phyloP scores from a whole-genome alignment of 2,888 invertebrate genomes.

The Caenorhabditis japonica region DNA sequence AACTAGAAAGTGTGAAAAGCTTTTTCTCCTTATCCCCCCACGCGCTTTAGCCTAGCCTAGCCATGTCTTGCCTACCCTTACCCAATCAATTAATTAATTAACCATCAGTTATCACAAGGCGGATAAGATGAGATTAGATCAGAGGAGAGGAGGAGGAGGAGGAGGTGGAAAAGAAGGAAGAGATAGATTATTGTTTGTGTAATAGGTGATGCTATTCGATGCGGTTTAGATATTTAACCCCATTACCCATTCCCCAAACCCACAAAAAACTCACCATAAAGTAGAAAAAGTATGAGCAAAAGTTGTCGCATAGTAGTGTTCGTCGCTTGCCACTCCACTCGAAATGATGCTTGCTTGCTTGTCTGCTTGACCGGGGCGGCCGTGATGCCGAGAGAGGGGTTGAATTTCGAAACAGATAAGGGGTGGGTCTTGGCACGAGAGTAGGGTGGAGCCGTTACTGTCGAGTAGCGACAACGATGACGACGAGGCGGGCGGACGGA shows the following conservation, averaged over 20 bases:
- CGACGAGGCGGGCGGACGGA: conserved; percentile 3
- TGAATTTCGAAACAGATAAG: conserved; percentile 21
- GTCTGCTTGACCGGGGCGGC: conserved; percentile 9
- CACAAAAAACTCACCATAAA: too few species aligned
- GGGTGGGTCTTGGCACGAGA: conserved; percentile 18
- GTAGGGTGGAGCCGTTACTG: conserved; percentile 31
- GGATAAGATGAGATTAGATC: conserved; percentile 8
- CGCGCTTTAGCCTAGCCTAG: too few species aligned
- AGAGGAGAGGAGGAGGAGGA: conserved; percentile 10
- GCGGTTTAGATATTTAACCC: too few species aligned
- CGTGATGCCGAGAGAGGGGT: conserved; percentile 11
- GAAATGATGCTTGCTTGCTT: too few species aligned
- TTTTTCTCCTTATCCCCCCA: conserved; percentile 1
- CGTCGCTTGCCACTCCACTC: conserved; percentile 8
- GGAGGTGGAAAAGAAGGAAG: neutral
- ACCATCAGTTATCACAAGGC: conserved; percentile 18
- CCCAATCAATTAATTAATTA: too few species aligned
- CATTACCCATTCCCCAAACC: too few species aligned
- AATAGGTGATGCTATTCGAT: too few species aligned
- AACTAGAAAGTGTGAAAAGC: conserved; percentile 5
- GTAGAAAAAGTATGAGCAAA: too few species aligned
- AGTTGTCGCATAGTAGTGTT: too few species aligned
- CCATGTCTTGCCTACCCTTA: too few species aligned
- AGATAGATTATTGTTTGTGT: too few species aligned
- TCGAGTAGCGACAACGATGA: too few species aligned